Base-by-base conservation (phyloP, 2,113 vertebrate species). In the Scomber scombrus region DNA sequence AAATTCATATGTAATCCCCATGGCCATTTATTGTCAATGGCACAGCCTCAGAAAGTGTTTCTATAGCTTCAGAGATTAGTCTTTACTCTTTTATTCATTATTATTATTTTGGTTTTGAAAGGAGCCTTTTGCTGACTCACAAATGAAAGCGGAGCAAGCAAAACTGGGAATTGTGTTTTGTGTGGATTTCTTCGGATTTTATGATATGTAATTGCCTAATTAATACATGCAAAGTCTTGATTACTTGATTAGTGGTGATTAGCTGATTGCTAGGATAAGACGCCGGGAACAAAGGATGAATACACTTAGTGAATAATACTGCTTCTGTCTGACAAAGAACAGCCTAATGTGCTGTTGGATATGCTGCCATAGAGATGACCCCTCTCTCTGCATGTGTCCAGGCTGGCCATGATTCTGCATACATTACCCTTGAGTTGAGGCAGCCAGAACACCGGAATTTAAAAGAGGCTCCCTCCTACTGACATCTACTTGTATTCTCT, bases 381-480 rank as follows among this genome's bases (percentile, higher is more conserved):
- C 80, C 66, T 75, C 85, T 91, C 89, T 47, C 90, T 75, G 91
- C 88, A 78, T 93, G 92, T 84, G 92, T 93, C 87, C 90, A 75
- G 57, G 54, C 83, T 70, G 88, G 89, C 81, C 92, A 91, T 92
- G 92, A 86, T 69, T 86, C 85, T 81, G 93, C 92, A 93, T 93
- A 87, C 89, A 94, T 94, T 94, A 94, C 88, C 93, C 92, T 93
- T 93, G 91, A 91, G 84, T 82, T 50, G 50, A 86, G 78, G 76
- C 87, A 87, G 84, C 66, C 77, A 72, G 88, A 91, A 89, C 67
- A 64, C 16, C 54, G 81, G 87, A 91, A 93, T 92, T 83, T 89
- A 84, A 90, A 92, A 82, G 63, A 88, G 81, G 75, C 70, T 82
- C 70, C 78, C 51, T 72, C 78, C 86, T 50, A 49, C 85, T 75